Evolutionary conservation across 2,888 invertebrate genomes (phyloP).

Genomic region (Tridacna crocea): DNA sequence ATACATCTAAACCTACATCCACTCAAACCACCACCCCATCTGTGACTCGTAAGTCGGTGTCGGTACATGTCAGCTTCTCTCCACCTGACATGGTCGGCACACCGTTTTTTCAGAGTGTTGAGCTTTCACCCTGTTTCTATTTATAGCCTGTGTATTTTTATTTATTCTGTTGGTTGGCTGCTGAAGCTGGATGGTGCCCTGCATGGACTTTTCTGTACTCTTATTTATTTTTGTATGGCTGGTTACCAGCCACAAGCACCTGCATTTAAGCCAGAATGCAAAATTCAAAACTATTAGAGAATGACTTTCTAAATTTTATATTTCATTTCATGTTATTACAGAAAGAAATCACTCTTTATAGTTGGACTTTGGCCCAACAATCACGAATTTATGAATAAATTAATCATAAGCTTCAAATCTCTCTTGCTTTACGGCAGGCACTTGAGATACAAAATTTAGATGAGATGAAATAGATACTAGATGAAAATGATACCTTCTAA

Average conservation of each 20-base stretch:
- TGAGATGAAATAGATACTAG: no score
- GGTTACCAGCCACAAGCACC: conserved; percentile 31
- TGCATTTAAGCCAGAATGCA: not conserved
- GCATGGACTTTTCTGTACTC: conserved; percentile 58
- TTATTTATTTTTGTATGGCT: conserved; percentile 39
- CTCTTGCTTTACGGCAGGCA: no score
- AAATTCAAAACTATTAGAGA: not conserved
- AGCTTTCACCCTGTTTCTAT: conserved; percentile 65
- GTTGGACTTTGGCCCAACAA: no score
- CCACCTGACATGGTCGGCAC: conserved; percentile 32
- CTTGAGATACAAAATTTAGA: no score
- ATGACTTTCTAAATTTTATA: no score
- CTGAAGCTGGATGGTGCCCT: conserved; percentile 62
- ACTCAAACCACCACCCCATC: conserved; percentile 71
- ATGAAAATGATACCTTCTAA: no score
- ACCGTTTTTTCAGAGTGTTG: conserved; percentile 61
- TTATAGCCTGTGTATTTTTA: conserved; percentile 61
- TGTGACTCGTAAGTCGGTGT: conserved; percentile 78
- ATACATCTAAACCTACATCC: conserved; percentile 78
- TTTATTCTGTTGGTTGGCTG: conserved; percentile 55
- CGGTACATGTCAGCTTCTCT: conserved; percentile 38
- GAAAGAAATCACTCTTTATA: no score
- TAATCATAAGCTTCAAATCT: no score
- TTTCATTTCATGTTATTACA: no score
- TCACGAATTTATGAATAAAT: no score